Conservation (phyloP, 2,888 invertebrate species). For the Therioaphis trifolii region DNA sequence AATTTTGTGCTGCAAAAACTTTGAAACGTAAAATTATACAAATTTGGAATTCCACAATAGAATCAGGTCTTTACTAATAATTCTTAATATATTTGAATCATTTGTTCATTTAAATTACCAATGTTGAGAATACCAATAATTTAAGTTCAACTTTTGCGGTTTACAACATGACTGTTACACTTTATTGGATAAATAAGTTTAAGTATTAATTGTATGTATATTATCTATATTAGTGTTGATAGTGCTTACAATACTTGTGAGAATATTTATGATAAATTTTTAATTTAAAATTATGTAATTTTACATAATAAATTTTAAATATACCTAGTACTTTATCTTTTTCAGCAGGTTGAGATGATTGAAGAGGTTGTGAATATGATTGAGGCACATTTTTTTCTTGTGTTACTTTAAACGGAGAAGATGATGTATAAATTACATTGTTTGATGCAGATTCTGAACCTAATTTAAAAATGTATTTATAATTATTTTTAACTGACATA, state of each 20-base stretch:
- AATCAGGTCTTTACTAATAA: too few species aligned
- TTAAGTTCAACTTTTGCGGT: neutral
- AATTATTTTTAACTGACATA: neutral
- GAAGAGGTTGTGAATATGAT: neutral
- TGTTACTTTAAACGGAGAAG: neutral
- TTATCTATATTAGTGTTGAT: too few species aligned
- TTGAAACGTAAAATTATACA: too few species aligned
- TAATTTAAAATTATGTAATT: neutral
- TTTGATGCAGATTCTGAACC: neutral
- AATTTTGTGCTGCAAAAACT: too few species aligned
- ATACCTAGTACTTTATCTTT: conserved; percentile 6
- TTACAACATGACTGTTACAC: neutral
- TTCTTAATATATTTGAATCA: neutral
- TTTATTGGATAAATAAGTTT: too few species aligned
- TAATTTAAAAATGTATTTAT: conserved; percentile 19
- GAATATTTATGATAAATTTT: too few species aligned
- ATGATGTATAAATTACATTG: neutral
- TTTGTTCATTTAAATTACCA: neutral
- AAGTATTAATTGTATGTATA: too few species aligned
- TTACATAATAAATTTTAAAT: conserved; percentile 11
- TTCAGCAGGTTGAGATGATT: neutral
- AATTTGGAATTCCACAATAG: too few species aligned
- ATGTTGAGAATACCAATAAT: conserved; percentile 9
- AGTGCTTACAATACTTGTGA: too few species aligned
- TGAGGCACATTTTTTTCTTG: neutral